A percentile compares a stretch with the other conserved stretches of the same genome.
These are phyloP conservation scores for Columbina picui DNA, from an alignment of 2,113 vertebrate species.

Conservation along the genomic window DNA sequence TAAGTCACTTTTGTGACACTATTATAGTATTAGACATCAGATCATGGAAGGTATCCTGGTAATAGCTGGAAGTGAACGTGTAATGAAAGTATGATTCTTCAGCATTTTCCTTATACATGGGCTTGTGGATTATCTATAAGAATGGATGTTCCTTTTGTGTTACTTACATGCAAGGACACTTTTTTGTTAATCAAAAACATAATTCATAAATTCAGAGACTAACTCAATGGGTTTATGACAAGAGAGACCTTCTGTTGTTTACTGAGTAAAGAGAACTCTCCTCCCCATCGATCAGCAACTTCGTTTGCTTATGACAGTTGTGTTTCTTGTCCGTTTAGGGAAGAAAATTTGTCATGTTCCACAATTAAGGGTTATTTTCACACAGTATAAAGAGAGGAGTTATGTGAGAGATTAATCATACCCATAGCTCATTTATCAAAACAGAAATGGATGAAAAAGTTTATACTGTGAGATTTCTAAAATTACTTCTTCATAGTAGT, in stretches of 20 bases:
- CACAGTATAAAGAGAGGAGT: neutral
- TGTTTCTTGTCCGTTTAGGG: neutral
- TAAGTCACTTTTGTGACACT: neutral
- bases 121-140: neutral
- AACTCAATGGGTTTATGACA: neutral
- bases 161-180: neutral
- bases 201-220: neutral
- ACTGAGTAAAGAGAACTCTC: neutral
- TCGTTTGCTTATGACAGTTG: neutral
- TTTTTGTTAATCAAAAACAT: neutral
- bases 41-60: neutral
- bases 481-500: neutral
- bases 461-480: neutral
- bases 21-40: neutral
- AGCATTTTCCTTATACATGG: neutral
- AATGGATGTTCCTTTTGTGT: neutral
- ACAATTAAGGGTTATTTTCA: neutral
- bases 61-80: neutral
- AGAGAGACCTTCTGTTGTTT: neutral
- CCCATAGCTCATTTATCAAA: neutral
- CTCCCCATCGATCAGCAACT: neutral
- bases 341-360: neutral
- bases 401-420: neutral
- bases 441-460: neutral
- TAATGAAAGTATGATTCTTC: neutral